Percentiles rank a stretch among this genome's conserved stretches.
phyloP scores from a whole-genome alignment of 2,888 invertebrate species.

The Quadroppia sp. region DNA sequence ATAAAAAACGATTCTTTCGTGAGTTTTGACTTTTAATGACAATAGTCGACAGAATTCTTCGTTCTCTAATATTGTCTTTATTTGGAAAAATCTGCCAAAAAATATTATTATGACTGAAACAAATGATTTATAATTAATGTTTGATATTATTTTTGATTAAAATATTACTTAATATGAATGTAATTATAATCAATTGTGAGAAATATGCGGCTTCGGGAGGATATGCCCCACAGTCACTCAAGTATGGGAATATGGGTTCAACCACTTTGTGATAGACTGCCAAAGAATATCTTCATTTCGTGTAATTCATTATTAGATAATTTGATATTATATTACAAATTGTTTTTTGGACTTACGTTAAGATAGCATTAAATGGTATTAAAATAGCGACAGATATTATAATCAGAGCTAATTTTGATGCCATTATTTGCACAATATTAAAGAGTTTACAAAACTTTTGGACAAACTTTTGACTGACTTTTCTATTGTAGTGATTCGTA shows the following conservation, averaged over 20 bases:
- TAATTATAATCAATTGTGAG: background rate
- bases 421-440: too few species aligned
- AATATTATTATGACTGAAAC: background rate
- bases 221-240: background rate
- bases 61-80: background rate
- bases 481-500: too few species aligned
- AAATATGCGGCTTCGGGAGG: background rate
- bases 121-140: background rate
- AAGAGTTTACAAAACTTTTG: too few species aligned
- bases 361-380: background rate
- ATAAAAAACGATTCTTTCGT: background rate
- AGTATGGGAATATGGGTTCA: background rate
- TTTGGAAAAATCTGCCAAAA: background rate
- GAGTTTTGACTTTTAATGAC: background rate
- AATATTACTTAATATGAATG: background rate
- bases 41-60: background rate
- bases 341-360: too few species aligned
- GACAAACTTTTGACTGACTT: too few species aligned
- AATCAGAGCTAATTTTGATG: constrained; percentile 42
- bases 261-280: background rate
- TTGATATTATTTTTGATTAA: background rate
- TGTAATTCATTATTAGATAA: background rate
- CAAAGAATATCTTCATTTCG: background rate
- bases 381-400: background rate
- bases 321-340: constrained; percentile 14